These are phyloP conservation scores for Apomyelois bistriatella DNA, from an alignment of 2,888 invertebrate species.

Conservation along the genomic window DNA sequence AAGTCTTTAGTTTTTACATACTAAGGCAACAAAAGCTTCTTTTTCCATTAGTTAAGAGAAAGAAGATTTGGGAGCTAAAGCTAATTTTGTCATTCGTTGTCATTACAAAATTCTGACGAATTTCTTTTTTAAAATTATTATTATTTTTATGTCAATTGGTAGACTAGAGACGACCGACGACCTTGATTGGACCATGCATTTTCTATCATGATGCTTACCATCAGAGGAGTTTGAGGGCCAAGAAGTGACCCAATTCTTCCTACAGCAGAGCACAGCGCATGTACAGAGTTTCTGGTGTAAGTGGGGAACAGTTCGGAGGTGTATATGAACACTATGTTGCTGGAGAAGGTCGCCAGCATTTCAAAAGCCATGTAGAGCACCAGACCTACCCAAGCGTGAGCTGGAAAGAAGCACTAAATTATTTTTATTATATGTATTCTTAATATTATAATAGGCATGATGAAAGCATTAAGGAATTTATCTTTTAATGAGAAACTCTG, in stretches of 20 bases:
- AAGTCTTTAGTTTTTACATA: too few species aligned
- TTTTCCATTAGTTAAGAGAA: too few species aligned
- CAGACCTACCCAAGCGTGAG: conserved; percentile 59
- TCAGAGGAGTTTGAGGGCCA: conserved; percentile 85
- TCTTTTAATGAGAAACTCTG: too few species aligned
- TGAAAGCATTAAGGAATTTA: too few species aligned
- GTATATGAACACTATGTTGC: conserved; percentile 84
- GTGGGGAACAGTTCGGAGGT: conserved; percentile 88
- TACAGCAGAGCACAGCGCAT: conserved; percentile 84
- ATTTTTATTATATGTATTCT: too few species aligned
- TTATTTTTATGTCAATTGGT: not conserved
- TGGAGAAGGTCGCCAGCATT: conserved; percentile 83
- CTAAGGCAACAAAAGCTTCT: too few species aligned
- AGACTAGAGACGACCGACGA: too few species aligned
- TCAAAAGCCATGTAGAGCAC: conserved; percentile 82
- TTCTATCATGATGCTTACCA: conserved; percentile 75
- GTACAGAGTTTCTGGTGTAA: conserved; percentile 83
- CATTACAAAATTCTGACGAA: too few species aligned
- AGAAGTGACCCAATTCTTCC: conserved; percentile 86
- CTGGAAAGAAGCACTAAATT: conserved; percentile 42
- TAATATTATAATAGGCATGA: too few species aligned
- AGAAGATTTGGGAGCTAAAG: too few species aligned
- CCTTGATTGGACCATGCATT: too few species aligned
- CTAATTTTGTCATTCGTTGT: too few species aligned
- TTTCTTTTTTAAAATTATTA: not conserved